Base-by-base conservation (phyloP, 2,888 invertebrate species). In the Thereva nobilitata region DNA sequence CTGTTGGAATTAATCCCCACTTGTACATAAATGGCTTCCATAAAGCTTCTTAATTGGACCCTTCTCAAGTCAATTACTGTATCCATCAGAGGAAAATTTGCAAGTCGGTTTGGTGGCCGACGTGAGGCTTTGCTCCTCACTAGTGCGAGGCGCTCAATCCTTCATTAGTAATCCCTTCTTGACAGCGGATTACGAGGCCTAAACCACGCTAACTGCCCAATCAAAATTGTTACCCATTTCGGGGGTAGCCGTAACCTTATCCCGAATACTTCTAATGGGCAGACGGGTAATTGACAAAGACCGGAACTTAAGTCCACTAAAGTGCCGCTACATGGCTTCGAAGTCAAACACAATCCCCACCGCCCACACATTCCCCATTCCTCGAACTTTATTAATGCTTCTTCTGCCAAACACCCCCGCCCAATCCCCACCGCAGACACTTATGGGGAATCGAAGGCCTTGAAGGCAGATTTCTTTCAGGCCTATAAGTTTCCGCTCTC, bases 41-140 rank as follows among this genome's bases (percentile, higher is more conserved):
- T n/a, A 47, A 38, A 59, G 12, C 45, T 4, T 3, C n/a, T 47
- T 38, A 59, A 45, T 40, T 40, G 54, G 23, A 59, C 47, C 47
- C 59, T 59, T 12, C 59, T 12, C 49, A 38, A 59, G 59, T 59
- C 59, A 59, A 59, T 59, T 59, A 49, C 47, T 59, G 45, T 59
- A 40, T 59, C 47, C 49, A 59, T 59, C 49, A 59, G 38, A 35
- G 38, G 12, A 49, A 38, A 49, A 47, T 12, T 40, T 23, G 40
- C 40, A 49, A 12, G 12, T 6, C 9, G 38, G 47, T 44, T 8
- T 38, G 59, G 12, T 38, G 59, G 10, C 57, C 10, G 9, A 7
- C 23, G 23, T 23, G 23, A 23, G 23, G 23, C 23, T 23, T 23
- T 23, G 23, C 23, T 23, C 23, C 23, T 23, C 23, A 23, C 23